A percentile compares a stretch with the other conserved stretches of the same genome.
phyloP scores from a whole-genome alignment of 2,888 invertebrate genomes.

The Matsumyia berberina region DNA sequence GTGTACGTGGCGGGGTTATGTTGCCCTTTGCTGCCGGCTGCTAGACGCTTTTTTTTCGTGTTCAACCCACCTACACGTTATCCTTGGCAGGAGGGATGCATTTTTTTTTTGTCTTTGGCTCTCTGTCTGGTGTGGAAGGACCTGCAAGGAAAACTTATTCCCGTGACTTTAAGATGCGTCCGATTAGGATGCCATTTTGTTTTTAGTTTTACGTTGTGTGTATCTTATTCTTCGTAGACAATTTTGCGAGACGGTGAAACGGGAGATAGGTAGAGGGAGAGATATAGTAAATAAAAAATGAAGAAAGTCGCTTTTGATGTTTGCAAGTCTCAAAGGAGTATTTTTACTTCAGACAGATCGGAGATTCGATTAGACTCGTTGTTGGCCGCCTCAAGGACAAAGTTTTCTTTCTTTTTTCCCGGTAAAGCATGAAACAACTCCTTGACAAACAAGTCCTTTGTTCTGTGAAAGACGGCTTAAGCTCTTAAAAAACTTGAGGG shows the following conservation, averaged over 20 bases:
- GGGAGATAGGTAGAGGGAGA: no score
- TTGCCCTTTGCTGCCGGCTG: conserved; percentile 23
- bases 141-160: conserved; percentile 28
- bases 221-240: conserved; percentile 5
- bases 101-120: conserved; percentile 38
- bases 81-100: conserved; percentile 38
- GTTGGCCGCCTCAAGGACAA: neutral
- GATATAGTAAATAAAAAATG: neutral
- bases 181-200: conserved; percentile 62
- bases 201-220: conserved; percentile 17
- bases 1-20: conserved; percentile 14
- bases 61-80: conserved; percentile 17
- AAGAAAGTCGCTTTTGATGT: conserved; percentile 33
- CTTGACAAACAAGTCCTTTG: neutral
- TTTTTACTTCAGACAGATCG: conserved; percentile 34
- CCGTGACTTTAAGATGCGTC: conserved; percentile 57
- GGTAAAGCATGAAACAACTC: neutral
- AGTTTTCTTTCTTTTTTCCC: neutral
- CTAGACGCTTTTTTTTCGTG: conserved; percentile 18
- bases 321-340: conserved; percentile 4
- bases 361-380: conserved; percentile 31
- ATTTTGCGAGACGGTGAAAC: neutral
- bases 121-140: conserved; percentile 23
- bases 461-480: neutral
- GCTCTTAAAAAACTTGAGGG: neutral